Evolutionary conservation across 2,797 vertebrate species (phyloP), one percentile per base, ranked within the genome.

Genomic region (Epinephelus malabaricus): DNA sequence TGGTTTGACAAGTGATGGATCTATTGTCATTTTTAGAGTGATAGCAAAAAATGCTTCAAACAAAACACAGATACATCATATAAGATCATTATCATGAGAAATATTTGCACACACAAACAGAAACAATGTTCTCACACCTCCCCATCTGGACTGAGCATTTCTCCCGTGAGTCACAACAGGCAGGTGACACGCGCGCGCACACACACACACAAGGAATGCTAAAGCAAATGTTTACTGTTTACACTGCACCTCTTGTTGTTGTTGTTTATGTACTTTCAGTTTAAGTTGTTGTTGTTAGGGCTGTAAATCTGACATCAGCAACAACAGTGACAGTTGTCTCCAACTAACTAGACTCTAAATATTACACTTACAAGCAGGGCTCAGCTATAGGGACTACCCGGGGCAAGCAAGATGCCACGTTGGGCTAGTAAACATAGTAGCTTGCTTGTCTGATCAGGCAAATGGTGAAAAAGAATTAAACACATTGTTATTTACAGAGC

Each of bases 61-160:
- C 10, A 23, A 56, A 77, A 56, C 27, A 1, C 40, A 30, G 21
- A 6, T 51, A 40, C 55, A 79, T 61, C 34, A 10, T 76, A 27
- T 13, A 25, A 60, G 40, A 49, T 81, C 59, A 59, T 84, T 40
- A 60, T 30, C 30, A 34, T 3, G 53, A 27, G 27, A 55, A 19
- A 19, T 43, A n/a, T 68, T 23, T 19, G 30, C 73, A 68, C 25
- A 71, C 43, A 68, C 30, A 78, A 69, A 79, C 63, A 70, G 13
- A 55, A 62, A 78, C 43, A 63, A 45, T 21, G 70, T 86, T 89
- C 90, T 93, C 89, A 92, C 94, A 92, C 93, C 87, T 92, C 89
- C 83, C 92, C 94, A 95, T 93, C 93, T 96, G 94, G 90, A 92
- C 85, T 1, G 27, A 85, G 78, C 86, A 87, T 91, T 91, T 89